Evolutionary conservation across 2,797 vertebrate genomes (phyloP).

Genomic region (Oryzias dopingdopingensis): DNA sequence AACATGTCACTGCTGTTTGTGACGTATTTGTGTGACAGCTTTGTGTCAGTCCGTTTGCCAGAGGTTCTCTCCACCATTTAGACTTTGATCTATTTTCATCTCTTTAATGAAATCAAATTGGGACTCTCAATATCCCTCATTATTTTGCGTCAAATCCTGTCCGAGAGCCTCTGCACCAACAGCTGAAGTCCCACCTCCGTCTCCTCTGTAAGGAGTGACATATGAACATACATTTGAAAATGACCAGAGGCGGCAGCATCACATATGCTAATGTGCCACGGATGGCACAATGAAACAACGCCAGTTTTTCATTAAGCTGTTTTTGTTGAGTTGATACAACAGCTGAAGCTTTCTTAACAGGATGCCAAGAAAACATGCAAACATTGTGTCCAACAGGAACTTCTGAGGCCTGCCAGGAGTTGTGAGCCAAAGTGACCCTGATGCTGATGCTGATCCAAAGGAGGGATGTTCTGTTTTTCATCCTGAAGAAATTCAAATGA

Average conservation of each 20-base stretch:
- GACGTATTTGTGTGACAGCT: conserved; percentile 67
- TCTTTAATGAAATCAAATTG: conserved; percentile 91
- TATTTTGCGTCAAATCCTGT: conserved; percentile 81
- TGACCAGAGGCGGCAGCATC: conserved; percentile 70
- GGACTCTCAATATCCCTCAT: conserved; percentile 77
- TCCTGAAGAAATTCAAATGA: no score
- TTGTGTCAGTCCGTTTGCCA: conserved; percentile 79
- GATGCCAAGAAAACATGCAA: conserved; percentile 69
- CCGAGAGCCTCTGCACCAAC: conserved; percentile 75
- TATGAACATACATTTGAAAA: conserved; percentile 78
- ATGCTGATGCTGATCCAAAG: conserved; percentile 9
- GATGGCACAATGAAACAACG: conserved; percentile 66
- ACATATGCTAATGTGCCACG: conserved; percentile 74
- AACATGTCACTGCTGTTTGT: conserved; percentile 37
- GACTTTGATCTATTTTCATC: conserved; percentile 92
- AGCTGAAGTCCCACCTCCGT: conserved; percentile 76
- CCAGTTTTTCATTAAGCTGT: conserved; percentile 70
- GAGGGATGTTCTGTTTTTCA: no score
- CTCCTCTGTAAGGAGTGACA: conserved; percentile 71
- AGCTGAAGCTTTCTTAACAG: conserved; percentile 66
- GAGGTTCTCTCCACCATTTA: conserved; percentile 83
- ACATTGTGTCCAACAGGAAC: conserved; percentile 65
- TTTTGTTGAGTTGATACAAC: conserved; percentile 62
- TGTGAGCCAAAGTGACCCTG: conserved; percentile 36
- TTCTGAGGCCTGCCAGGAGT: conserved; percentile 70